phyloP scores from a whole-genome alignment of 2,113 vertebrate genomes.

The Rhynchopsitta pachyrhyncha region DNA sequence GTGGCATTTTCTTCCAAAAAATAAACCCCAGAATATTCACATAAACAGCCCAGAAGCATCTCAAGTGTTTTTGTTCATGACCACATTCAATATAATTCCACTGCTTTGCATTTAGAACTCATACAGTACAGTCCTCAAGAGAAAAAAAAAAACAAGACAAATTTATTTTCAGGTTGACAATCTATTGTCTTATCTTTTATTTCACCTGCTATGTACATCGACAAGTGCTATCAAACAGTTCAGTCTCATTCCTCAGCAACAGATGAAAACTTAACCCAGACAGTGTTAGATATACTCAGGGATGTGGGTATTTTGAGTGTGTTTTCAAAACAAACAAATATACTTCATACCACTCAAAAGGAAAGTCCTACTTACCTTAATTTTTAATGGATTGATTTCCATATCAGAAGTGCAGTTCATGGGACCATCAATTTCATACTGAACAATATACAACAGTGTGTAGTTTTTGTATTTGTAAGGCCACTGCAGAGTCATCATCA shows the following conservation, averaged over 20 bases:
- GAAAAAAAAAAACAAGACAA: background rate
- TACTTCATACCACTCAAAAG: background rate
- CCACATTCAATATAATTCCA: background rate
- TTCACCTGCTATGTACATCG: background rate
- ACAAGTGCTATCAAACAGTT: background rate
- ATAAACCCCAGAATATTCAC: background rate
- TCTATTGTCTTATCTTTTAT: background rate
- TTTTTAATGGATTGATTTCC: constrained; percentile 90
- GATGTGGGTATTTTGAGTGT: background rate
- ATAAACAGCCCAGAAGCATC: background rate
- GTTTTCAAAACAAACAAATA: background rate
- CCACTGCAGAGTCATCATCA: constrained; percentile 87
- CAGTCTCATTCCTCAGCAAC: background rate
- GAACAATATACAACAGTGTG: constrained; percentile 86
- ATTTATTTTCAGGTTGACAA: background rate
- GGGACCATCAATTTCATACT: constrained; percentile 90
- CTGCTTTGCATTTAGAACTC: background rate
- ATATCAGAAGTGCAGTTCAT: constrained; percentile 91
- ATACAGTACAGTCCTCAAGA: background rate
- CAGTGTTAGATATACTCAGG: background rate
- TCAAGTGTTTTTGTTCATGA: background rate
- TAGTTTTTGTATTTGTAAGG: constrained; percentile 85
- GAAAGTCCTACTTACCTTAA: constrained; percentile 77
- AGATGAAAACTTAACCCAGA: background rate
- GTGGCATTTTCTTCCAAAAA: background rate